Percentiles rank a stretch among this genome's conserved stretches.
Conservation (phyloP, 2,113 vertebrate genomes). For the Ammodytes dubius region DNA sequence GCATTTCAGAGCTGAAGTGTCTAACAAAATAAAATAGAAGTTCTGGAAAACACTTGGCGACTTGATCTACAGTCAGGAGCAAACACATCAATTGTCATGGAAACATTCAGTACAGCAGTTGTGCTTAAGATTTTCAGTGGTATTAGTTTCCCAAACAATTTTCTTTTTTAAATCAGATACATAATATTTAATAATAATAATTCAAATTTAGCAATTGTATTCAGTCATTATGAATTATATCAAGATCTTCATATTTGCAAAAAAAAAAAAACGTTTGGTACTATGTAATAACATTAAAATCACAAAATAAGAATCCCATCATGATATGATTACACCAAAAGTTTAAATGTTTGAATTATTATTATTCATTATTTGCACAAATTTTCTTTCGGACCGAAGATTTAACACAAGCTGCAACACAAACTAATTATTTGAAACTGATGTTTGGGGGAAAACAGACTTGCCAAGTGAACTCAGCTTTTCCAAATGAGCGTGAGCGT, state of each 20-base stretch:
- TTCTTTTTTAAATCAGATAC: background rate
- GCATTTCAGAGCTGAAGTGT: background rate
- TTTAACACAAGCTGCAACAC: background rate
- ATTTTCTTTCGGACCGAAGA: background rate
- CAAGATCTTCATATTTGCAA: background rate
- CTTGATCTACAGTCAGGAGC: background rate
- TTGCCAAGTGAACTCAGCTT: background rate
- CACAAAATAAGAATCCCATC: constrained; percentile 1
- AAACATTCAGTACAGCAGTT: constrained; percentile 46
- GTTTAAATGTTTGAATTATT: background rate
- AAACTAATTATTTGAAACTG: background rate
- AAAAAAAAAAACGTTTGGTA: background rate
- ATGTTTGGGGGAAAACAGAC: background rate
- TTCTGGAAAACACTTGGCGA: background rate
- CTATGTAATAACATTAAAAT: background rate
- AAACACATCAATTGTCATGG: background rate
- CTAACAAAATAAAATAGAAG: background rate
- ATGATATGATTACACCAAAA: background rate
- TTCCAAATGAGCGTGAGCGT: background rate
- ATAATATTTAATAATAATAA: background rate
- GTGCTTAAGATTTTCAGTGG: constrained; percentile 41
- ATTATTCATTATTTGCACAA: constrained; percentile 2
- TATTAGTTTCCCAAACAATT: constrained; percentile 11
- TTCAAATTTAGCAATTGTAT: background rate
- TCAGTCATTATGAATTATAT: background rate